Evolutionary conservation across 2,797 vertebrate species (phyloP).

Genomic region (Malacoraja senta): DNA sequence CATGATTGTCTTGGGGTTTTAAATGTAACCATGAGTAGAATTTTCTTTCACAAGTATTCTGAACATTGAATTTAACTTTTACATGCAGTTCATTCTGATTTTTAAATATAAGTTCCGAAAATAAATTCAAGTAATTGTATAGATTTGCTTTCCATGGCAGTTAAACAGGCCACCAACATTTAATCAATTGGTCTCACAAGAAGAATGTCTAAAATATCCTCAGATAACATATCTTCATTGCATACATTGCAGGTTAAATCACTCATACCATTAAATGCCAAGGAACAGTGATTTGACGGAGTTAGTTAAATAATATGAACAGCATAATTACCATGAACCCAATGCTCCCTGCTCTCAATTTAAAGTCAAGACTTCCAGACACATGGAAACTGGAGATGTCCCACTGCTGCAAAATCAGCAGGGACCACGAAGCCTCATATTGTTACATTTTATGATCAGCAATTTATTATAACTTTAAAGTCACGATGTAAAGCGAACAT

Average conservation of each 20-base stretch:
- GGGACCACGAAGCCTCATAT: background rate
- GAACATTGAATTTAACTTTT: background rate
- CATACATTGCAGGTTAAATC: background rate
- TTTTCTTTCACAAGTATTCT: background rate
- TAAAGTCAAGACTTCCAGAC: background rate
- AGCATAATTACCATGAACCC: background rate
- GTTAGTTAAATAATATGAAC: background rate
- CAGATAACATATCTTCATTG: background rate
- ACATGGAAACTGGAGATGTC: background rate
- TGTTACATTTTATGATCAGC: background rate
- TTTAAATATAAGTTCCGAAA: background rate
- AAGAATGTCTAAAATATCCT: background rate
- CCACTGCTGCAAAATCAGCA: background rate
- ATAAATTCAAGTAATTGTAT: background rate
- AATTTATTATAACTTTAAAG: background rate
- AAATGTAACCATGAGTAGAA: background rate
- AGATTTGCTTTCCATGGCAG: background rate
- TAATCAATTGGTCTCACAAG: background rate
- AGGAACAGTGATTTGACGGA: background rate
- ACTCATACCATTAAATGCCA: background rate
- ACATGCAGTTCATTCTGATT: background rate
- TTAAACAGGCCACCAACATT: background rate
- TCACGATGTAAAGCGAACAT: background rate
- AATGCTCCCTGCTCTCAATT: conserved; percentile 6
- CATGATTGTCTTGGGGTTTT: background rate